Base-by-base conservation (phyloP, 2,113 vertebrate species). In the Ophthalmolycus amberensis region DNA sequence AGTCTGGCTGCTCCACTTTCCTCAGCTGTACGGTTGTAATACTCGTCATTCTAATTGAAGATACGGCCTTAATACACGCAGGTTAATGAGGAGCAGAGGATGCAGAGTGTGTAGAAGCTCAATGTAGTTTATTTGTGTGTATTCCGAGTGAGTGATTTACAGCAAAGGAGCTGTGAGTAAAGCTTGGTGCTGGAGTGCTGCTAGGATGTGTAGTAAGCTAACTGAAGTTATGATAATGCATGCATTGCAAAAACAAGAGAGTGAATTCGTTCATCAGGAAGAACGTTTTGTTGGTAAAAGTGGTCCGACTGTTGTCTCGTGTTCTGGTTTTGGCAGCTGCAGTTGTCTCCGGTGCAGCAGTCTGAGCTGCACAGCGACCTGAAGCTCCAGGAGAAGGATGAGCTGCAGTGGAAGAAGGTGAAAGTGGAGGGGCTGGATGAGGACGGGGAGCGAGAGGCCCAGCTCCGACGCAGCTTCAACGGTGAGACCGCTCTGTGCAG, bases 361-460 rank as follows among this genome's bases (percentile, higher is more conserved):
- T 93, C 97, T 0, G 98, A 99, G 93, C 94, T 99, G 63, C 98
- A 99, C 71, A 97, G 97, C 14, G 98, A 99, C 71, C 92, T 99
- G 62, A 98, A 97, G 93, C 95, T 99, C 37, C 98, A 99, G 72
- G 98, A 99, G 65, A 97, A 98, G 79, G 97, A 99, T 10, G 97
- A 99, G 75, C 93, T 99, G 32, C 95, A 94, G 92, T 99, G 97
- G 97, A 99, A 99, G 84, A 99, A 99, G 62, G 67, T 96, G 70
- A 99, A 98, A 85, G 96, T 95, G 2, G 98, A 98, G 63, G 97
- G 97, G 0, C 64, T 98, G 2, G 98, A 99, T 37, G 95, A 96
- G 52, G 96, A 96, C 0, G 98, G 98, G 9, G 97, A 99, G 80
- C 96, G 95, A 18, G 97, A 99, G 58, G 97, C 98, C 11, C 96